Evolutionary conservation across 2,888 invertebrate genomes (phyloP).

Genomic region (Sminthurinus aureus): DNA sequence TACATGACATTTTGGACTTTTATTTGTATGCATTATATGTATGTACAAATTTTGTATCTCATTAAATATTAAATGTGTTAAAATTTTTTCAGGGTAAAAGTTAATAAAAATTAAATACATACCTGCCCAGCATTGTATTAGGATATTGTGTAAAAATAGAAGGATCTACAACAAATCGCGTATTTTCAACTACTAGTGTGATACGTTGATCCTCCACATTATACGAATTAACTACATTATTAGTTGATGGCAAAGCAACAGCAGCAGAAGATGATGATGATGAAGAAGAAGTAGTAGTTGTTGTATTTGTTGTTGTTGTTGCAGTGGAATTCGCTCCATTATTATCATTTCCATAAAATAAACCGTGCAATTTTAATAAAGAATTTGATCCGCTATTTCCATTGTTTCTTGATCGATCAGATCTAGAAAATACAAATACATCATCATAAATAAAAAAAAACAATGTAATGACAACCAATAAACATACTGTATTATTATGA

Average conservation of each 20-base stretch:
- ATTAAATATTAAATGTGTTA: no score
- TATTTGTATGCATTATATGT: no score
- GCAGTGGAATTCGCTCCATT: slow-evolving; percentile 6
- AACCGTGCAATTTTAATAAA: slow-evolving; percentile 44
- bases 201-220: slow-evolving; percentile 78
- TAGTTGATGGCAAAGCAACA: slow-evolving; percentile 48
- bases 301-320: no score
- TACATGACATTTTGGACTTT: not conserved
- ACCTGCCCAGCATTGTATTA: slow-evolving; percentile 96
- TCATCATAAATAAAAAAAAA: no score
- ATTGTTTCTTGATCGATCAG: slow-evolving; percentile 49
- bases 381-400: slow-evolving; percentile 44
- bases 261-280: no score
- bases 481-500: no score
- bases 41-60: no score
- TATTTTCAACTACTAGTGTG: slow-evolving; percentile 95
- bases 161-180: slow-evolving; percentile 91
- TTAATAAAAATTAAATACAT: no score
- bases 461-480: no score
- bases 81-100: no score
- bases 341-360: slow-evolving; percentile 24
- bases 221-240: slow-evolving; percentile 55
- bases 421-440: no score
- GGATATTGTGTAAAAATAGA: slow-evolving; percentile 93
- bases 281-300: no score